Base-by-base conservation (phyloP, 2,113 vertebrate genomes). In the Oreocharis arfaki region DNA sequence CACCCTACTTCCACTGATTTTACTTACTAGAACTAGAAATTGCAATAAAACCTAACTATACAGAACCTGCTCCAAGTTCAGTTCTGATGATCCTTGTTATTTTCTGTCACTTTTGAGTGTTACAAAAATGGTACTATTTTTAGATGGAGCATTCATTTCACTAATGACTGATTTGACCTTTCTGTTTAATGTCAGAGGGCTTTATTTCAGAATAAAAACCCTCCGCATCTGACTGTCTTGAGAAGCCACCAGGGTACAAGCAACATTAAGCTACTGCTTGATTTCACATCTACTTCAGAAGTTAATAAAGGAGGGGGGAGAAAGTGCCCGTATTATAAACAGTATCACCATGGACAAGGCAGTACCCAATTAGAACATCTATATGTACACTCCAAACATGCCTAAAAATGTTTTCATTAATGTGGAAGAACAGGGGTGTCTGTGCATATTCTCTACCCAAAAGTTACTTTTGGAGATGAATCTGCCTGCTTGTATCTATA, bases 111-210 rank as follows among this genome's bases (percentile, higher is more conserved):
- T 92, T 82, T 50, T 67, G 52, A 60, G 65, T 59, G 75, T 65
- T 94, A 59, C 20, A 93, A 52, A 84, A 37, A 22, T 50, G 23
- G 49, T 16, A n/a, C 78, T 96, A 97, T 96, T 97, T 96, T 97
- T 83, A 97, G 86, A 71, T 78, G 49, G 67, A 93, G 76, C 37
- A 4, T 65, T 96, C 77, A 83, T 71, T 95, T 97, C 61, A 86
- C 52, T 84, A 92, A 89, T 81, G 75, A 95, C 61, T 92, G 92
- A 82, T 64, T 7, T 96, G 97, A 97, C 87, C 93, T 98, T 98
- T 97, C 89, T 84, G 86, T 71, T 96, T 96, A 97, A 97, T 96
- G 96, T 97, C 94, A 97, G 81, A 96, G 91, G 91, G 74, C 56
- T 84, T 94, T 89, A 93, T 13, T 52, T 70, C 35, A 96, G 87